These are phyloP conservation scores for Ceyx melanurus DNA, from an alignment of 2,113 vertebrate genomes.

Conservation along the genomic window DNA sequence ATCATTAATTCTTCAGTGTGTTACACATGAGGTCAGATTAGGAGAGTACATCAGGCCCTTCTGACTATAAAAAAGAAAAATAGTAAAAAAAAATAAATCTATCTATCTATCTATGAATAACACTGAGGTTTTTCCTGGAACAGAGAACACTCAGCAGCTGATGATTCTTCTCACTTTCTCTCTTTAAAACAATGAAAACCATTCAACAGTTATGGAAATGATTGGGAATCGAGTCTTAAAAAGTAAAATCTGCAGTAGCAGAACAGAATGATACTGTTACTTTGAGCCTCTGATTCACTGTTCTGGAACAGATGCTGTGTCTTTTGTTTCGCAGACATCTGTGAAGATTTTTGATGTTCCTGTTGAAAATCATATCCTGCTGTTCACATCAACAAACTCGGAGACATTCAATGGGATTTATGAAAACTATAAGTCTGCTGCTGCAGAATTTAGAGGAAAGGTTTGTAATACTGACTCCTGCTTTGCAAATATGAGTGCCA, in stretches of 20 bases:
- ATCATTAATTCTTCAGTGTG: not conserved
- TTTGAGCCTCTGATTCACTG: slow-evolving; percentile 38
- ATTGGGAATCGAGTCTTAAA: not conserved
- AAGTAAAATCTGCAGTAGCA: not conserved
- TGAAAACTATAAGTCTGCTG: slow-evolving; percentile 74
- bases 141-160: not conserved
- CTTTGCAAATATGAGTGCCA: not conserved
- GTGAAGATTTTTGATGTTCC: slow-evolving; percentile 83
- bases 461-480: slow-evolving; percentile 66
- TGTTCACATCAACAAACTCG: slow-evolving; percentile 82
- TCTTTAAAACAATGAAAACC: slow-evolving; percentile 18
- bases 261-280: not conserved
- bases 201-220: not conserved
- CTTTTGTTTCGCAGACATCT: slow-evolving; percentile 79
- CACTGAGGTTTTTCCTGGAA: not conserved
- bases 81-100: too few relatives aligned
- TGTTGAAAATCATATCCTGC: slow-evolving; percentile 85
- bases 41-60: not conserved
- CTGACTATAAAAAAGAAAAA: not conserved
- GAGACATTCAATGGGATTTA: slow-evolving; percentile 70
- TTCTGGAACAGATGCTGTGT: slow-evolving; percentile 27
- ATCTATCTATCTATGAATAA: not conserved
- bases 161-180: not conserved
- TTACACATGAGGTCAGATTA: not conserved
- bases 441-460: slow-evolving; percentile 83